Conservation (phyloP, 1,140 invertebrate genomes). For the Hypothenemus hampei region DNA sequence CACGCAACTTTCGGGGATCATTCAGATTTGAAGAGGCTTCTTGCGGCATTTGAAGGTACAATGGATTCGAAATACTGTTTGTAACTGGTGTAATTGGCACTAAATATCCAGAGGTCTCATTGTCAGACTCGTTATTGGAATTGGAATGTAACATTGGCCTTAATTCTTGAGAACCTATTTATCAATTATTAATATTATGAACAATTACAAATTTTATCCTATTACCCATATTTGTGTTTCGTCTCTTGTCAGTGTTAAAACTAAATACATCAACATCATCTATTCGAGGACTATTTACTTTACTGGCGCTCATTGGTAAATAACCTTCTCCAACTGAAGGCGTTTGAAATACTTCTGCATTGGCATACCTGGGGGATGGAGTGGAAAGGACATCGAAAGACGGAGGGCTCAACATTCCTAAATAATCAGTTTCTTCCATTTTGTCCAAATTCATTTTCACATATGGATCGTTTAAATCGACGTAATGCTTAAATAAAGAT, state of each 20-base stretch:
- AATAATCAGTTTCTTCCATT: slow-evolving; percentile 60
- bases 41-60: slow-evolving; percentile 34
- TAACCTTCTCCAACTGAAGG: slow-evolving; percentile 38
- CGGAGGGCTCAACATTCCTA: slow-evolving; percentile 69
- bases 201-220: background rate
- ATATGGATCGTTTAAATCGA: slow-evolving; percentile 77
- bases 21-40: background rate
- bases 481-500: slow-evolving; percentile 63
- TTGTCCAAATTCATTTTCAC: slow-evolving; percentile 61
- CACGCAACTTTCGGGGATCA: slow-evolving; percentile 41
- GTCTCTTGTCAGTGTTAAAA: slow-evolving; percentile 1
- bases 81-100: slow-evolving; percentile 27
- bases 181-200: background rate
- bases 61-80: slow-evolving; percentile 40
- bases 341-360: slow-evolving; percentile 37
- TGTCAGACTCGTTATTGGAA: slow-evolving; percentile 46
- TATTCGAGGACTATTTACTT: slow-evolving; percentile 46
- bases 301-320: slow-evolving; percentile 44
- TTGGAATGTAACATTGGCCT: slow-evolving; percentile 54
- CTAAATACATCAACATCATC: slow-evolving; percentile 10
- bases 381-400: slow-evolving; percentile 59
- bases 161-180: slow-evolving; percentile 45
- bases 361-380: slow-evolving; percentile 51
- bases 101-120: slow-evolving; percentile 41
- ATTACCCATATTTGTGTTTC: background rate